Evolutionary conservation across 2,797 vertebrate species (phyloP), one percentile per base, ranked within the genome.

Genomic region (Argentina silus): DNA sequence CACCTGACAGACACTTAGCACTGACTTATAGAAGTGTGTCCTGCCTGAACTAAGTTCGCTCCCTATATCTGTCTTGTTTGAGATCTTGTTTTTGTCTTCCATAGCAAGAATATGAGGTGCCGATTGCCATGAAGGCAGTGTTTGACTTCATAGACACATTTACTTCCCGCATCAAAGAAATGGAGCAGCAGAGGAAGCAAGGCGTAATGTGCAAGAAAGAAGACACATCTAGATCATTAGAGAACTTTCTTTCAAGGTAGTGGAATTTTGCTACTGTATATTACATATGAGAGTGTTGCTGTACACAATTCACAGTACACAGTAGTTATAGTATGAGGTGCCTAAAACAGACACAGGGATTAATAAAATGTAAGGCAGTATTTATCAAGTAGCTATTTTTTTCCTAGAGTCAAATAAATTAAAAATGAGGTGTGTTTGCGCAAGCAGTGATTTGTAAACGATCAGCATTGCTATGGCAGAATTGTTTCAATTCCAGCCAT

Each of bases 81-180:
- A 14, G 15, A 64, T 50, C 6, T 23, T 23, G 44, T 48, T 48
- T 50, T 51, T 23, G 43, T 3, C 10, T 19, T 23, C 7, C 1
- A 83, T 86, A 97, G 96, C 96, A 97, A 95, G 94, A 94, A 71
- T 96, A 96, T 59, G 95, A 96, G 87, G 95, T 96, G 59, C 96
- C 96, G 7, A 97, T 96, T 73, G 89, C 93, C 73, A 96, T 97
- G 95, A 95, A 95, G 88, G 95, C 95, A 0, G 93, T 97, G 69
- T 96, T 97, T 53, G 95, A 96, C 86, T 90, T 95, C 84, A 92
- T 96, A 0, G 96, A 96, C 81, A 95, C 93, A 5, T 95, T 97
- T 89, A 92, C 93, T 59, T 95, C 96, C 67, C 92, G 95, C 76
- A 94, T 96, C 87, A 94, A 93, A 89, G 95, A 97, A 73, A 95